A percentile compares a stretch with the other conserved stretches of the same genome.
These are phyloP conservation scores for Sphaeramia orbicularis DNA, from an alignment of 2,797 vertebrate genomes.

Conservation along the genomic window DNA sequence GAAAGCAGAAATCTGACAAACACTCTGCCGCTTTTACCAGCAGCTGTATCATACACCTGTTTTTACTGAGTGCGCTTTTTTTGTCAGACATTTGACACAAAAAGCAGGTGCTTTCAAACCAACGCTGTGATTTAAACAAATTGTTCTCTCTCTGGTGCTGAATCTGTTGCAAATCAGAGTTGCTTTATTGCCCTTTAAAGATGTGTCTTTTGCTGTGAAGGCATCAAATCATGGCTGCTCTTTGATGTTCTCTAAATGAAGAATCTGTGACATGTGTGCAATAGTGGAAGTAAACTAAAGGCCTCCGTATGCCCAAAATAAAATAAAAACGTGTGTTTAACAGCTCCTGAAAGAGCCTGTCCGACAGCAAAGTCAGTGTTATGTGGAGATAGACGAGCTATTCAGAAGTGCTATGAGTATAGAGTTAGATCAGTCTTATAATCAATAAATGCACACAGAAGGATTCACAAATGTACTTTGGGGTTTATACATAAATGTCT, in stretches of 20 bases:
- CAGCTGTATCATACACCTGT: slow-evolving; percentile 2
- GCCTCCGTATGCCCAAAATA: no score
- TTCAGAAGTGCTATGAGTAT: no score
- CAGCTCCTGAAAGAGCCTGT: no score
- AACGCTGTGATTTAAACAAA: neutral
- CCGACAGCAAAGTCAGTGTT: no score
- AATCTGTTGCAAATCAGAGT: slow-evolving; percentile 66
- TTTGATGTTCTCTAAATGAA: slow-evolving; percentile 63
- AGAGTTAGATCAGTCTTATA: no score
- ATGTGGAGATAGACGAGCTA: no score
- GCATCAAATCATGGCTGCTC: slow-evolving; percentile 34
- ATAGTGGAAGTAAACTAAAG: slow-evolving; percentile 57
- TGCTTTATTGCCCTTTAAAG: slow-evolving; percentile 65
- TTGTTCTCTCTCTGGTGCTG: neutral
- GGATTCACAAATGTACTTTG: no score
- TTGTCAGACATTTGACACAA: neutral
- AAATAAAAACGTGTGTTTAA: no score
- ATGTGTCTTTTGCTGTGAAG: slow-evolving; percentile 63
- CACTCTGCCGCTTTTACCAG: slow-evolving; percentile 35
- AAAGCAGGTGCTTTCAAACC: slow-evolving; percentile 18
- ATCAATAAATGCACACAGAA: no score
- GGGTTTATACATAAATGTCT: no score
- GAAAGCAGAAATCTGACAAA: slow-evolving; percentile 41
- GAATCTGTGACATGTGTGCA: slow-evolving; percentile 58
- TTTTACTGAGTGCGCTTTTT: slow-evolving; percentile 5